Evolutionary conservation across 2,888 invertebrate genomes (phyloP), one percentile per base, ranked within the genome.

Genomic region (Chloromyia formosa): DNA sequence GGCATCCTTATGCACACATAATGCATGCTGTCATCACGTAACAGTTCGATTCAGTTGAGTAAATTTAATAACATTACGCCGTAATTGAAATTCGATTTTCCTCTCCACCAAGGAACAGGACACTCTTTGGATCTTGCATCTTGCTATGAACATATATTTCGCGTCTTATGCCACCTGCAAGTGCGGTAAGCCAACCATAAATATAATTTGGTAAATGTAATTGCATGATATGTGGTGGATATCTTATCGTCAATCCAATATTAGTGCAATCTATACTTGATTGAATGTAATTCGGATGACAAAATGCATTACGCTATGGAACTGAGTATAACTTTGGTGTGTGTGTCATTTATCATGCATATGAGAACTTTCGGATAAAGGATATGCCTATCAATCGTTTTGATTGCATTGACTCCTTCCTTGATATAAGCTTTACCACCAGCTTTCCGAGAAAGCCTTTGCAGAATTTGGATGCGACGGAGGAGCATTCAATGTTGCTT

Each of bases 41-140:
- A 49, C 66, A 73, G 73, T 75, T 73, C 75, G 12, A 75, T 73
- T 73, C 73, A 73, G 66, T 75, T 73, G 73, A 60, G 60, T 56
- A 58, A 66, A 75, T 73, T 75, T 75, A 75, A 75, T 75, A 54
- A 73, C 35, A 75, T 75, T 75, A 75, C 45, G 7, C 62, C 22
- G 53, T 75, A 73, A 75, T 75, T 75, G 73, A 75, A 75, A 75
- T 73, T 75, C 66, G 73, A 75, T 75, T 75, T 69, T 75, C 49
- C 49, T 71, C 69, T 54, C 61, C 60, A 49, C 27, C 27, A 35
- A 35, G 3, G 27, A 35, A 35, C 3, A 35, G 27, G n/a, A 74
- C 45, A 69, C 62, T 27, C 53, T 20, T 23, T 22, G 27, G 54
- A 54, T 53, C n/a, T 27, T 5, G 1, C 16, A 18, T 53, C 66